Evolutionary conservation across 1,140 invertebrate genomes (phyloP).

Genomic region (Patella vulgata): DNA sequence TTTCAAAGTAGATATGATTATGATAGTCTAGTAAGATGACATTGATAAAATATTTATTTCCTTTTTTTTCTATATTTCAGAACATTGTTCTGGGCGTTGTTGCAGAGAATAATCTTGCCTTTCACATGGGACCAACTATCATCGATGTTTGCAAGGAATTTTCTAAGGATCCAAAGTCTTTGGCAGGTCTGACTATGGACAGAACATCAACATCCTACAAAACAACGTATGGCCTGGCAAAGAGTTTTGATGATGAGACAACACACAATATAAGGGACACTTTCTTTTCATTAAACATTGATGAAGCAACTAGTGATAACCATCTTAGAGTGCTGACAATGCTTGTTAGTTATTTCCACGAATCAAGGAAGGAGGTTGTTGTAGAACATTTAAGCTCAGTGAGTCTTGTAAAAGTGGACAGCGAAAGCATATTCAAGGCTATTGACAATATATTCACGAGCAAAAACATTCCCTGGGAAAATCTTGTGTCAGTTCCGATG

Average conservation of each 20-base stretch:
- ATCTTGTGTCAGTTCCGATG: constrained; percentile 46
- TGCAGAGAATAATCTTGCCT: too few relatives aligned
- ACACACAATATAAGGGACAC: constrained; percentile 6
- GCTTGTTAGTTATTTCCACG: constrained; percentile 25
- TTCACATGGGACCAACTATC: neutral
- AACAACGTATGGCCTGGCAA: constrained; percentile 18
- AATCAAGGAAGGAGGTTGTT: constrained; percentile 1
- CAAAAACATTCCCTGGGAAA: constrained; percentile 38
- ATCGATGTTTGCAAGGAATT: constrained; percentile 1
- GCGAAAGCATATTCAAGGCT: constrained; percentile 19
- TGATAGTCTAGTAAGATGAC: too few relatives aligned
- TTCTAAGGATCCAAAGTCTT: neutral
- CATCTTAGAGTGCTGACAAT: constrained; percentile 28
- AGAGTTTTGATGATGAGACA: constrained; percentile 15
- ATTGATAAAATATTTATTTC: too few relatives aligned
- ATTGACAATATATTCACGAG: constrained; percentile 25
- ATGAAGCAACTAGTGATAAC: constrained; percentile 36
- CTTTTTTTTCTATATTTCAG: too few relatives aligned
- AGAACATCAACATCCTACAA: constrained; percentile 30
- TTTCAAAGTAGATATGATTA: too few relatives aligned
- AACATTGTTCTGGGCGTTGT: too few relatives aligned
- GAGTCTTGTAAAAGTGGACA: constrained; percentile 18
- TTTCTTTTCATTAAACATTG: constrained; percentile 41
- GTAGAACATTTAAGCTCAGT: constrained; percentile 19
- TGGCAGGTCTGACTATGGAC: constrained; percentile 19